Evolutionary conservation across 2,888 invertebrate genomes (phyloP).

Genomic region (Heliconius charithonia): DNA sequence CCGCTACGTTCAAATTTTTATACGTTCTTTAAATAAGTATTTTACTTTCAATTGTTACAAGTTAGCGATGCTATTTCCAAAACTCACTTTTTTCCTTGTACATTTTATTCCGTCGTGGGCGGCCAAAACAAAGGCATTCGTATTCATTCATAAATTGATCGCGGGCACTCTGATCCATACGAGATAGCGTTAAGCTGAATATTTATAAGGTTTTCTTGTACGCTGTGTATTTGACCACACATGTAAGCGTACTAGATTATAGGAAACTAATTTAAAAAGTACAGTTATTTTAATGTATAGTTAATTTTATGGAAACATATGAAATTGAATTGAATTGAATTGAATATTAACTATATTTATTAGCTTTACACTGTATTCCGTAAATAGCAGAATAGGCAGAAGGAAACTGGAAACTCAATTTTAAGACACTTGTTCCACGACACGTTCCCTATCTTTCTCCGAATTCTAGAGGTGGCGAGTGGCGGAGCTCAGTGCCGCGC

Average conservation of each 20-base stretch:
- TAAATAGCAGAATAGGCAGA: too few relatives aligned
- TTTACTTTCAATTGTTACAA: too few relatives aligned
- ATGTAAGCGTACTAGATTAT: constrained; percentile 13
- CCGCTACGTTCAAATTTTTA: too few relatives aligned
- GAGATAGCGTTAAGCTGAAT: constrained; percentile 47
- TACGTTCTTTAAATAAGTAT: too few relatives aligned
- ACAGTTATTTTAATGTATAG: background rate
- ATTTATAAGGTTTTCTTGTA: constrained; percentile 42
- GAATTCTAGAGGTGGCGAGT: too few relatives aligned
- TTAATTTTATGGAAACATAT: background rate
- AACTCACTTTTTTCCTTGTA: background rate
- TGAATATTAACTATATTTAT: too few relatives aligned
- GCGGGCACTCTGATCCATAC: constrained; percentile 45
- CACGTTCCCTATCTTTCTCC: too few relatives aligned
- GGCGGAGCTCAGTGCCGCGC: too few relatives aligned
- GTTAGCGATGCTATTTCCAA: constrained; percentile 11
- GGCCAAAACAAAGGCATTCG: constrained; percentile 55
- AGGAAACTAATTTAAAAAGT: constrained; percentile 8
- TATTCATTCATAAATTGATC: constrained; percentile 56
- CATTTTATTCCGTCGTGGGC: constrained; percentile 53
- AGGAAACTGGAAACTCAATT: too few relatives aligned
- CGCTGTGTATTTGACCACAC: constrained; percentile 33
- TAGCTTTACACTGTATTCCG: too few relatives aligned
- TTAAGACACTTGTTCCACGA: too few relatives aligned
- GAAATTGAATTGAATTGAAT: background rate